A percentile compares a stretch with the other conserved stretches of the same genome.
These are phyloP conservation scores for Atta texana DNA, from an alignment of 1,140 invertebrate species.

Conservation along the genomic window DNA sequence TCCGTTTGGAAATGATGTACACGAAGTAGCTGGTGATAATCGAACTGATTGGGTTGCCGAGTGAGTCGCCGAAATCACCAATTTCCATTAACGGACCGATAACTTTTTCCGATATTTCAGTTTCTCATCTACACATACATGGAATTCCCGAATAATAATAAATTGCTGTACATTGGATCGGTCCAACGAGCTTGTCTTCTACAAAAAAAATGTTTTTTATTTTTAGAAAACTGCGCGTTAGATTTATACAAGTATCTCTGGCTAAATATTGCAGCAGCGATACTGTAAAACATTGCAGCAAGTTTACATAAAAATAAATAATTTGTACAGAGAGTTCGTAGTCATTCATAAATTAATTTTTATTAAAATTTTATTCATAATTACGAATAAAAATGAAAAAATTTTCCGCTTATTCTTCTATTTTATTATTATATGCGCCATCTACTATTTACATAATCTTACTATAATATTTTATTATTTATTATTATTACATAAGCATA, in stretches of 20 bases:
- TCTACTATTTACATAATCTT: not conserved
- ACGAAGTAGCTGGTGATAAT: constrained; percentile 67
- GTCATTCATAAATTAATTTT: constrained; percentile 11
- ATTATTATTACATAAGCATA: not conserved
- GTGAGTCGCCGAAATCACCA: constrained; percentile 39
- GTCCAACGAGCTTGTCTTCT: not conserved
- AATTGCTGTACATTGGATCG: not conserved
- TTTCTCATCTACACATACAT: constrained; percentile 18
- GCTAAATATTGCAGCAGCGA: not conserved
- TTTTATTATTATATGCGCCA: not conserved
- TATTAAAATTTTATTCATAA: not conserved
- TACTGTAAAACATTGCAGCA: not conserved
- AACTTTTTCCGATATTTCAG: constrained; percentile 16
- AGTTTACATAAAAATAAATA: not conserved
- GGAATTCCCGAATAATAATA: constrained; percentile 23
- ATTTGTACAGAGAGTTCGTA: not conserved
- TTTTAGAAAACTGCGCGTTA: constrained; percentile 40
- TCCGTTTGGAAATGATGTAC: constrained; percentile 79
- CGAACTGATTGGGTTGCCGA: constrained; percentile 51
- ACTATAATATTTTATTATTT: not conserved
- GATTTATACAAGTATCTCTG: not conserved
- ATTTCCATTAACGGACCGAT: constrained; percentile 28
- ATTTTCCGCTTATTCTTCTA: not conserved
- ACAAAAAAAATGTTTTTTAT: constrained; percentile 19
- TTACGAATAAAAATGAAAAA: not conserved